Evolutionary conservation across 2,797 vertebrate species (phyloP).

Genomic region (Gouania willdenowi): DNA sequence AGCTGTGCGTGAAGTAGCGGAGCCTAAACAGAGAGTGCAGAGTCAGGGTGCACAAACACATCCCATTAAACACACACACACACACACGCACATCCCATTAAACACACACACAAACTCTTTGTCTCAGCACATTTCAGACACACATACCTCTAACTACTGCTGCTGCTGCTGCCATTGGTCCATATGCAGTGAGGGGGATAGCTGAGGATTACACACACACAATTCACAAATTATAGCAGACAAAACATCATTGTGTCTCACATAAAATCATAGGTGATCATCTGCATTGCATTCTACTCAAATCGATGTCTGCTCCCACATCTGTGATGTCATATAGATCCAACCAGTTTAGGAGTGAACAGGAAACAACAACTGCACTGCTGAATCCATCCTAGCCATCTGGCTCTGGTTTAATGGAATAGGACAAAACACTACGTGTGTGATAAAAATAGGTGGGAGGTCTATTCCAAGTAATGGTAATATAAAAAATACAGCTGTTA

Average conservation of each 20-base stretch:
- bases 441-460: background rate
- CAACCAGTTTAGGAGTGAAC: constrained; percentile 1
- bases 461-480: background rate
- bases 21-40: constrained; percentile 70
- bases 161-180: constrained; percentile 91
- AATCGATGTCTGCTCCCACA: constrained; percentile 40
- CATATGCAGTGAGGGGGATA: constrained; percentile 93
- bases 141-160: constrained; percentile 88
- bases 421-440: background rate
- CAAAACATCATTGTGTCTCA: constrained; percentile 4
- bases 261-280: constrained; percentile 17
- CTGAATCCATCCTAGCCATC: background rate
- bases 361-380: background rate
- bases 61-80: constrained; percentile 13
- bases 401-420: background rate
- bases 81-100: constrained; percentile 7
- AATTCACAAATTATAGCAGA: constrained; percentile 16
- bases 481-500: too few relatives aligned
- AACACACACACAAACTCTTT: constrained; percentile 2
- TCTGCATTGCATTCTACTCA: constrained; percentile 23
- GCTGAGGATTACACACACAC: constrained; percentile 69
- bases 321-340: constrained; percentile 29
- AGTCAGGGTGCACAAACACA: constrained; percentile 24
- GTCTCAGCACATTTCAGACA: constrained; percentile 2
- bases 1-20: constrained; percentile 89